Evolutionary conservation across 2,888 invertebrate species (phyloP).

Genomic region (Eucera pruinosa): DNA sequence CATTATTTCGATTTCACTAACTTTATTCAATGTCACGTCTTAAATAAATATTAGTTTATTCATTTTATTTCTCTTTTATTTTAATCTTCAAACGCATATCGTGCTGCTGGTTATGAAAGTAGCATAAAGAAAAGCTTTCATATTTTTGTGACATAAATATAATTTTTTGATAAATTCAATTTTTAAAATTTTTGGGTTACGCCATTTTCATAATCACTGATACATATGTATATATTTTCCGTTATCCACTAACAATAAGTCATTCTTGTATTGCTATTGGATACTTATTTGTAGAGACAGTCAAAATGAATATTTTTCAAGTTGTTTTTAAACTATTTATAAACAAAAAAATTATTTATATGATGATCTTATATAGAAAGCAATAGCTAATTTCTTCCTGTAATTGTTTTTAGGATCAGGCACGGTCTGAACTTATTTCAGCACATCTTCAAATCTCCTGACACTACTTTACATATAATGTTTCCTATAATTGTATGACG

Average conservation of each 20-base stretch:
- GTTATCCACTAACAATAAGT: neutral
- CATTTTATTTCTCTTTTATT: neutral
- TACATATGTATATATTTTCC: neutral
- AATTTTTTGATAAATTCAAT: too few relatives aligned
- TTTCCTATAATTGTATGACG: constrained; percentile 41
- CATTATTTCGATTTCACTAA: neutral
- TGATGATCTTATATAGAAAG: neutral
- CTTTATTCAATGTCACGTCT: neutral
- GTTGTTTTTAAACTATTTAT: too few relatives aligned
- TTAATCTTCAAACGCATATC: neutral
- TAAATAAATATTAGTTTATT: neutral
- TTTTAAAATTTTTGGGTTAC: too few relatives aligned
- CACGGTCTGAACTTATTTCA: constrained; percentile 69
- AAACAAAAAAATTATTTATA: neutral
- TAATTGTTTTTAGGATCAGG: constrained; percentile 76
- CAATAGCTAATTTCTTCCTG: constrained; percentile 51
- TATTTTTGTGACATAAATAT: too few relatives aligned
- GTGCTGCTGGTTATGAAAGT: too few relatives aligned
- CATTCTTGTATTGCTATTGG: neutral
- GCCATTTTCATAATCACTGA: too few relatives aligned
- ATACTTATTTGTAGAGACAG: constrained; percentile 46
- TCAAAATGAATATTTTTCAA: constrained; percentile 24
- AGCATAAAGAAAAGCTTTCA: too few relatives aligned
- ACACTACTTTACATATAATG: constrained; percentile 46
- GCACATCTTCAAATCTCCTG: constrained; percentile 49